Evolutionary conservation across 2,888 invertebrate genomes (phyloP).

Genomic region (Vanessa cardui): DNA sequence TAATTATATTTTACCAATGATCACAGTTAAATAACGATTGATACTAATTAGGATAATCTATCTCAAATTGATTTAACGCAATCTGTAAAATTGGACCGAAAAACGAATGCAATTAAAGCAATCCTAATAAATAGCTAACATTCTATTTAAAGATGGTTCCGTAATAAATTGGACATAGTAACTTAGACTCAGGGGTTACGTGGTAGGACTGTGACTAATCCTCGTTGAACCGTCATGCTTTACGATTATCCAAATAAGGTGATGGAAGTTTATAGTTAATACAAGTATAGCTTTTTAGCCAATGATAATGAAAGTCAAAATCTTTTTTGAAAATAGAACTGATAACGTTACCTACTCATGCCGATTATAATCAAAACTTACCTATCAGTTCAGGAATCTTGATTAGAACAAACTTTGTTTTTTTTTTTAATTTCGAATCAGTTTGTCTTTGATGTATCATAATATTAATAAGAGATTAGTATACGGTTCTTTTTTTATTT

Average conservation of each 20-base stretch:
- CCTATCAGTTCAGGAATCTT: no score
- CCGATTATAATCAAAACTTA: no score
- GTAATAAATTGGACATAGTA: slow-evolving; percentile 1
- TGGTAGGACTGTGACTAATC: slow-evolving; percentile 24
- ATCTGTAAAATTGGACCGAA: slow-evolving; percentile 1
- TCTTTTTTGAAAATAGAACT: no score
- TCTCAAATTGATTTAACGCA: background rate
- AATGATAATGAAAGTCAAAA: no score
- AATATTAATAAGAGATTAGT: no score
- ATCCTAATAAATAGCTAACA: background rate
- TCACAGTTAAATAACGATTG: background rate
- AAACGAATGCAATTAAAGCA: background rate
- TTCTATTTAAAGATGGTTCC: background rate
- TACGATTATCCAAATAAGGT: slow-evolving; percentile 19
- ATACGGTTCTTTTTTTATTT: no score
- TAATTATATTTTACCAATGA: background rate
- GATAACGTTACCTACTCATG: no score
- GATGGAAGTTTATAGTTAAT: slow-evolving; percentile 5
- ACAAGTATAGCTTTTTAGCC: background rate
- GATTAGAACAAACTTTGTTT: no score
- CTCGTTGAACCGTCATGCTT: slow-evolving; percentile 14
- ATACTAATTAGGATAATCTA: background rate
- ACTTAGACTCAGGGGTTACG: slow-evolving; percentile 6
- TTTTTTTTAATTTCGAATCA: no score
- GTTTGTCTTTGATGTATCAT: no score